These are phyloP conservation scores for Nothura maculosa DNA, from an alignment of 2,797 vertebrate genomes.

Conservation along the genomic window DNA sequence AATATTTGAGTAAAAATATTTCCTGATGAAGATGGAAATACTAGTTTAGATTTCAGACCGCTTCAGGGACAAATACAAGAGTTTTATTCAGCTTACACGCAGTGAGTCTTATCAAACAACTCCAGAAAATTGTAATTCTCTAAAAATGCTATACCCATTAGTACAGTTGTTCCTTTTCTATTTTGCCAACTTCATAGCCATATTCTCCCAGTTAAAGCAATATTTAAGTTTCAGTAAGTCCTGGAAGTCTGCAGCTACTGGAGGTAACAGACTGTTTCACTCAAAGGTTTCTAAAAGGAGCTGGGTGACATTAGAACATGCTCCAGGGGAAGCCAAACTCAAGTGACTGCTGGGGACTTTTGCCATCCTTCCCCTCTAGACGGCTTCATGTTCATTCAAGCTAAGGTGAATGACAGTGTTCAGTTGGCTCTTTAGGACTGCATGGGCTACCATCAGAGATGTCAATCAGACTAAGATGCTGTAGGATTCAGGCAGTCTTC, in stretches of 20 bases:
- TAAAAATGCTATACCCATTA: background rate
- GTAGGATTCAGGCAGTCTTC: background rate
- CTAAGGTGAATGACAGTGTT: background rate
- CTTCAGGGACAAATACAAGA: background rate
- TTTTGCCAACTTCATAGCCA: background rate
- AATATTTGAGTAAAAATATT: background rate
- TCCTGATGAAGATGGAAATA: background rate
- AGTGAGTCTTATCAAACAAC: background rate
- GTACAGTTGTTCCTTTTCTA: background rate
- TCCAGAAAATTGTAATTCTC: background rate
- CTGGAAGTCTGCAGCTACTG: background rate
- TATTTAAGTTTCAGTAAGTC: background rate
- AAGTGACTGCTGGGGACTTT: background rate
- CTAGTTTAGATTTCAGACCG: background rate
- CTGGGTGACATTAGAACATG: background rate
- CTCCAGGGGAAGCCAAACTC: background rate
- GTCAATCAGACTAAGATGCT: background rate
- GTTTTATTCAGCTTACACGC: background rate
- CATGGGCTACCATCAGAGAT: background rate
- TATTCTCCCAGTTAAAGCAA: background rate
- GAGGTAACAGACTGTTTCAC: background rate
- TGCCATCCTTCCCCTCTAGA: background rate
- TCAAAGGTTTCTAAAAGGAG: background rate
- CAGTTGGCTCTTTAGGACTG: background rate
- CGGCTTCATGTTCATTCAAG: accelerated